Evolutionary conservation across 2,797 vertebrate genomes (phyloP).

Genomic region (Gouania willdenowi): DNA sequence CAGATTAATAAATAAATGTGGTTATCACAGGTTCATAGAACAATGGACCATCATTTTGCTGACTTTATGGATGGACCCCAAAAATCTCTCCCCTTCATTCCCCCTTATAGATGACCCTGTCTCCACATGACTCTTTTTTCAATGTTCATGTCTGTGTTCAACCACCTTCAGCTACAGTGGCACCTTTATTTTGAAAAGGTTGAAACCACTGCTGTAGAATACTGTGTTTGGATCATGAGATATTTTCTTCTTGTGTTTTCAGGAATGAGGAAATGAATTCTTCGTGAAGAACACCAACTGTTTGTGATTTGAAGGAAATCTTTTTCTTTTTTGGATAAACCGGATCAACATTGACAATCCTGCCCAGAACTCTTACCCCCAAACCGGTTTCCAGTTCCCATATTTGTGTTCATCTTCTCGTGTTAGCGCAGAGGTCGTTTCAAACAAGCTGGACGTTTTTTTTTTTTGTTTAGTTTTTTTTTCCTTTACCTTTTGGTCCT

Average conservation of each 20-base stretch:
- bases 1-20: too few relatives aligned
- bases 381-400: slow-evolving; percentile 39
- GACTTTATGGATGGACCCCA: too few relatives aligned
- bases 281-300: slow-evolving; percentile 55
- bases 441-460: slow-evolving; percentile 57
- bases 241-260: slow-evolving; percentile 45
- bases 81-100: too few relatives aligned
- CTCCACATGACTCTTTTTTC: too few relatives aligned
- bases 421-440: slow-evolving; percentile 37
- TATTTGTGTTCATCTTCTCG: slow-evolving; percentile 26
- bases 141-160: too few relatives aligned
- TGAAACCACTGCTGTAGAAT: slow-evolving; percentile 9
- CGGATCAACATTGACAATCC: slow-evolving; percentile 35
- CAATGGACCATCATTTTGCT: too few relatives aligned
- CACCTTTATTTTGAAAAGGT: too few relatives aligned
- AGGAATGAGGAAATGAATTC: slow-evolving; percentile 54
- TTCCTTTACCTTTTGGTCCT: slow-evolving; percentile 76
- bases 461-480: slow-evolving; percentile 76
- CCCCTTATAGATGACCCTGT: too few relatives aligned
- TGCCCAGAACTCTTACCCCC: slow-evolving; percentile 31
- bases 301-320: slow-evolving; percentile 40
- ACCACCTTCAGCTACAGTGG: too few relatives aligned
- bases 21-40: too few relatives aligned
- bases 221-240: slow-evolving; percentile 27
- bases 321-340: too few relatives aligned